phyloP scores from a whole-genome alignment of 2,888 invertebrate species.

The Octonoba sinensis region DNA sequence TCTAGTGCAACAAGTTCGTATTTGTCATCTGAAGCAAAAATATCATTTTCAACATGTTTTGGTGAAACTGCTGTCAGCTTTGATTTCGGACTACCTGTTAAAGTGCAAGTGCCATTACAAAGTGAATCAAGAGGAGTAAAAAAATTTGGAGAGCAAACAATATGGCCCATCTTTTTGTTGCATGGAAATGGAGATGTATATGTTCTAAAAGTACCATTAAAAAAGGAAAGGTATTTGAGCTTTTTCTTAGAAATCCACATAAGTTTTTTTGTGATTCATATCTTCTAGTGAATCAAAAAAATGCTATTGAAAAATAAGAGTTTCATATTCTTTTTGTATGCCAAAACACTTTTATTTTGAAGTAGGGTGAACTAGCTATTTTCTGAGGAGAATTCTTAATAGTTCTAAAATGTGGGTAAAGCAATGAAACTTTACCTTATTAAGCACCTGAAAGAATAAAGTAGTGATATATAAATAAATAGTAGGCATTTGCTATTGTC shows the following conservation, averaged over 20 bases:
- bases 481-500: too few species aligned
- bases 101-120: conserved; percentile 18
- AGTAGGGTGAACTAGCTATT: too few species aligned
- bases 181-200: conserved; percentile 88
- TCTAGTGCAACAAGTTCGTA: conserved; percentile 42
- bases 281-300: neutral
- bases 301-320: too few species aligned
- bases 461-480: too few species aligned
- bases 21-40: conserved; percentile 49
- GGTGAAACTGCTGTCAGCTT: conserved; percentile 91
- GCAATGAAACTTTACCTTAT: too few species aligned
- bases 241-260: neutral
- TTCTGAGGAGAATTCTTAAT: too few species aligned
- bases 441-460: too few species aligned
- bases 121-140: conserved; percentile 20
- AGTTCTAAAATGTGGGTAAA: too few species aligned
- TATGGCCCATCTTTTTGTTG: conserved; percentile 84
- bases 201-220: conserved; percentile 68
- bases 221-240: conserved; percentile 24
- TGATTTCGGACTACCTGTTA: conserved; percentile 79
- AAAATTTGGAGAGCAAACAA: conserved; percentile 8
- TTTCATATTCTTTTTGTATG: too few species aligned
- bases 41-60: conserved; percentile 72
- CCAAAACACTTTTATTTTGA: too few species aligned
- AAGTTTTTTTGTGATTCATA: neutral